phyloP scores from a whole-genome alignment of 2,888 invertebrate species.

The Molanna angustata region DNA sequence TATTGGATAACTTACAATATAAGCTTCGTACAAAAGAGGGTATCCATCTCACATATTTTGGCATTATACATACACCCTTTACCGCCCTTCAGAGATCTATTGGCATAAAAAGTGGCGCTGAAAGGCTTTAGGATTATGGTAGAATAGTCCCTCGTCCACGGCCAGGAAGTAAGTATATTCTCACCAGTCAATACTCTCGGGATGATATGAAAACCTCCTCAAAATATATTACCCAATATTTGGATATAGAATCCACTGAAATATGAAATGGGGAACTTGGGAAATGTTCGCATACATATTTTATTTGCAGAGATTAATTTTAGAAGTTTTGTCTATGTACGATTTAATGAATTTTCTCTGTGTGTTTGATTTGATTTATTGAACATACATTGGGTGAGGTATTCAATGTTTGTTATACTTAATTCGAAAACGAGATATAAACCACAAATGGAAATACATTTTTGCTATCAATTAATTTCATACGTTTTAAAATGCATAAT shows the following conservation, averaged over 20 bases:
- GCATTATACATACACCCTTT: not conserved
- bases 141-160: not conserved
- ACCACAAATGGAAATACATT: too few species aligned
- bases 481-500: too few species aligned
- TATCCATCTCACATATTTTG: not conserved
- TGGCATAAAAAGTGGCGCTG: constrained; percentile 13
- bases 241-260: not conserved
- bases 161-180: constrained; percentile 4
- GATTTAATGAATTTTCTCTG: too few species aligned
- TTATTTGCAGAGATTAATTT: not conserved
- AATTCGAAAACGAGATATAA: too few species aligned
- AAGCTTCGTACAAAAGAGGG: constrained; percentile 1
- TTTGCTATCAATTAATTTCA: too few species aligned
- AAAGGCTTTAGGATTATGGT: constrained; percentile 13
- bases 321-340: too few species aligned
- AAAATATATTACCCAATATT: constrained; percentile 6
- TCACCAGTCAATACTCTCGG: constrained; percentile 2
- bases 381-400: too few species aligned
- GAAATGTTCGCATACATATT: not conserved
- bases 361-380: too few species aligned
- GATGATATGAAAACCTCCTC: constrained; percentile 3
- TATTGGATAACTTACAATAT: not conserved
- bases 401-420: too few species aligned
- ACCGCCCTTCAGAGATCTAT: constrained; percentile 12
- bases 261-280: not conserved